Evolutionary conservation across 2,888 invertebrate species (phyloP), one percentile per base, ranked within the genome.

Genomic region (Lapara coniferarum): DNA sequence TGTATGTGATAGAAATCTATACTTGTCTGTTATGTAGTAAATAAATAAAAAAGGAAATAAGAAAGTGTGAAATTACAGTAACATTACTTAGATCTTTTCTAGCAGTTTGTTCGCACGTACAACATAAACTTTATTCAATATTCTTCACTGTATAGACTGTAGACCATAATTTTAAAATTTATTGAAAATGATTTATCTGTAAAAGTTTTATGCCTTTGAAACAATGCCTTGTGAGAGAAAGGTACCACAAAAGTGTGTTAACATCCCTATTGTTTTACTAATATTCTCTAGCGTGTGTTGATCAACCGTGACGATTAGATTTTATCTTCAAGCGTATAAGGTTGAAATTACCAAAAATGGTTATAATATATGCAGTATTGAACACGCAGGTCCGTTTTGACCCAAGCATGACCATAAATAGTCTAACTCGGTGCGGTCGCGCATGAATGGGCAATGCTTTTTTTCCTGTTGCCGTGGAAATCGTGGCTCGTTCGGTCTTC

Each of bases 321-420:
- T 49, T 49, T 63, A 49, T 19, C 1, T 16, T 19, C 12, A 0
- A 19, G 10, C 0, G 2, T 25, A 63, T 63, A 63, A 49, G 63
- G 44, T 63, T 63, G 46, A 63, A 46, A 63, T 49, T 49, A 59
- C 16, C 10, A 13, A 6, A 19, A 14, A 25, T 4, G 4, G 10
- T 19, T 16, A 7, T 19, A 63, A 49, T 63, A 63, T 49, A 49
- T 63, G 53, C 10, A 14, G 46, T 55, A 44, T 16, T 53, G 58
- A 49, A 46, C 14, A 57, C 25, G 19, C 56, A 25, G 14, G n/a
- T 53, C 46, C 75, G 73, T 78, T 75, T 78, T 81, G 80, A 80
- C 80, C 80, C 78, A 72, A 76, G 73, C 74, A 73, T 77, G 78
- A 76, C 79, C 80, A 84, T 81, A 81, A 78, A 78, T 75, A 77